phyloP scores from a whole-genome alignment of 2,888 invertebrate species.

The Zaprionus lineosus region DNA sequence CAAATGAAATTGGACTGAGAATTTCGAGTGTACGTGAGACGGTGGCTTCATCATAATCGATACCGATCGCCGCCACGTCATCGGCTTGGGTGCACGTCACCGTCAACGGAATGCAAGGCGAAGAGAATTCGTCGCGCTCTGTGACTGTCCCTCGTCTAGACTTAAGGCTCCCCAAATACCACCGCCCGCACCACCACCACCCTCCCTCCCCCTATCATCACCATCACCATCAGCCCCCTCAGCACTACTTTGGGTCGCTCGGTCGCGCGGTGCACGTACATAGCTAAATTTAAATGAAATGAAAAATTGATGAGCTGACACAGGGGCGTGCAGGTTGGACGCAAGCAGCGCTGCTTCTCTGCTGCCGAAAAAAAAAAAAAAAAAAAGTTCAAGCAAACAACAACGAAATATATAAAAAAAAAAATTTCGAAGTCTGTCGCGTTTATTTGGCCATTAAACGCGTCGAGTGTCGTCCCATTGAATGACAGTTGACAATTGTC shows the following conservation, averaged over 20 bases:
- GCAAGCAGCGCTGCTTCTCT: conserved; percentile 13
- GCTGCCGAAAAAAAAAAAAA: background rate
- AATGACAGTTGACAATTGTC: conserved; percentile 70
- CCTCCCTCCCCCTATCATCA: too few relatives aligned
- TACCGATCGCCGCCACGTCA: conserved; percentile 29
- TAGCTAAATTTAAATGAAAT: conserved; percentile 75
- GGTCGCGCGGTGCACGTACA: conserved; percentile 32
- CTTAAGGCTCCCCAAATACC: background rate
- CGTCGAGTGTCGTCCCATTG: conserved; percentile 50
- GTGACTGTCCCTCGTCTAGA: conserved; percentile 32
- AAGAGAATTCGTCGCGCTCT: conserved; percentile 70
- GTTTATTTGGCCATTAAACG: conserved; percentile 73
- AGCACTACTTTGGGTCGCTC: conserved; percentile 12
- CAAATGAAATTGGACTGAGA: conserved; percentile 35
- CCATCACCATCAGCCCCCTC: too few relatives aligned
- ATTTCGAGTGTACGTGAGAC: conserved; percentile 43
- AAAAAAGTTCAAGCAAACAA: conserved; percentile 5
- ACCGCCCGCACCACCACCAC: too few relatives aligned
- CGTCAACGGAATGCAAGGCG: conserved; percentile 71
- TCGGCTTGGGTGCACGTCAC: conserved; percentile 59
- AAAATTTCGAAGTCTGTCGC: conserved; percentile 42
- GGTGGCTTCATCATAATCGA: conserved; percentile 15
- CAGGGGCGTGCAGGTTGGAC: background rate
- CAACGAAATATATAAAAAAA: background rate
- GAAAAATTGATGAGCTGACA: conserved; percentile 75